A percentile compares a stretch with the other conserved stretches of the same genome.
phyloP scores from a whole-genome alignment of 2,113 vertebrate species.

The Sula dactylatra region DNA sequence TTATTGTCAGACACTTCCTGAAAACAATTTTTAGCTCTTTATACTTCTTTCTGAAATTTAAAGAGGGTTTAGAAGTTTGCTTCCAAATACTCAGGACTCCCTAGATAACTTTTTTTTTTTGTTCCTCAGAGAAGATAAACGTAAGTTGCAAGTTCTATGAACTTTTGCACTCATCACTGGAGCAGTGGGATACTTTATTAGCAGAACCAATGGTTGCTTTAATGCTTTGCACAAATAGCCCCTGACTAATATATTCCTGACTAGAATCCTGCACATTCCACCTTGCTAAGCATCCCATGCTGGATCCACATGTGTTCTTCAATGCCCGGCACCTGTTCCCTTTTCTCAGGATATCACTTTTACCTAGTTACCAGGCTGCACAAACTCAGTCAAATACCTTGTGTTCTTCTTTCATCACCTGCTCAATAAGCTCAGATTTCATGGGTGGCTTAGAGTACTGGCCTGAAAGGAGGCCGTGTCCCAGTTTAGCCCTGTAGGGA shows the following conservation, averaged over 20 bases:
- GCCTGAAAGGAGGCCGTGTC: slow-evolving; percentile 95
- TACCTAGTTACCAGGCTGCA: slow-evolving; percentile 60
- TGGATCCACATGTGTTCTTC: neutral
- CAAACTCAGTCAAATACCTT: slow-evolving; percentile 88
- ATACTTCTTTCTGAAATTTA: neutral
- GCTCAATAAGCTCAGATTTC: slow-evolving; percentile 99
- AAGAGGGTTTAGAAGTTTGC: neutral
- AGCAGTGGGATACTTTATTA: neutral
- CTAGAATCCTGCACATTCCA: slow-evolving; percentile 19
- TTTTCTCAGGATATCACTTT: slow-evolving; percentile 38
- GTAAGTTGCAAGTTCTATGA: neutral
- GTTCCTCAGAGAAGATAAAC: neutral
- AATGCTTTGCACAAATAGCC: slow-evolving; percentile 45
- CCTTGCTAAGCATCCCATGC: neutral
- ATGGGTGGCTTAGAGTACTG: slow-evolving; percentile 93
- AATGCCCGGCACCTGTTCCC: neutral
- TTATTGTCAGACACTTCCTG: neutral
- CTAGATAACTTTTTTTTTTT: neutral
- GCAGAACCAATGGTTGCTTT: neutral
- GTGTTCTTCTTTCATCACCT: slow-evolving; percentile 99
- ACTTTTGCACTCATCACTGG: neutral
- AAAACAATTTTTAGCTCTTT: neutral
- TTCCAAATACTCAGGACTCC: neutral
- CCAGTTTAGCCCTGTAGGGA: slow-evolving; percentile 89
- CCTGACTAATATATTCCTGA: slow-evolving; percentile 58